Evolutionary conservation across 2,113 vertebrate species (phyloP), one percentile per base, ranked within the genome.

Genomic region (Stegastes partitus): DNA sequence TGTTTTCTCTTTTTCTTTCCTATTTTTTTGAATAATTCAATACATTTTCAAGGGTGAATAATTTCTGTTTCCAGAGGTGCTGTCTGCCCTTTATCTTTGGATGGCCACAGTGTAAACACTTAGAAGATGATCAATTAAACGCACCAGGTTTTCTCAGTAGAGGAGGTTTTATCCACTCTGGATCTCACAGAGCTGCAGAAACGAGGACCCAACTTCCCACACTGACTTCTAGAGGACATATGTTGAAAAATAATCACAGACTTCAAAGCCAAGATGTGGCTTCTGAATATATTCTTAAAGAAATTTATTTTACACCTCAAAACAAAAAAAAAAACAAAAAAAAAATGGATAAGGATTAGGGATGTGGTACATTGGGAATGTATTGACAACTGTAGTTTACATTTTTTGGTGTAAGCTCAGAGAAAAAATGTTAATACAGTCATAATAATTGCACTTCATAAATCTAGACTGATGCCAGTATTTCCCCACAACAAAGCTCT

Each of bases 401-500:
- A 92, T 92, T 93, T 93, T 95, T 94, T 95, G 94, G 94, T 95
- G 93, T 94, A 93, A 94, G 94, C 94, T 94, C 92, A 93, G 93
- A 94, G 91, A 93, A 93, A 88, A 94, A 93, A 93, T 91, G 93
- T 94, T 93, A 93, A 92, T 94, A 93, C 93, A 94, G 93, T 95
- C 90, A 93, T 94, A 93, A 95, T 95, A 95, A 95, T 95, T 95
- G 94, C 94, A 95, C 93, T 95, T 95, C 90, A 94, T 93, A 93
- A 94, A 94, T 94, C 92, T 94, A 92, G 90, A 94, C 93, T 89
- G 92, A 93, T 92, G 90, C 89, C 93, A 92, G 93, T 90, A 89
- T 93, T 92, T 93, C 86, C 88, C 89, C 89, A 88, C 75, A 87
- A 92, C 91, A 92, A 92, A 93, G 84, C 89, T 80, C 79, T 10